Conservation (phyloP, 2,113 vertebrate species). For the Nothobranchius furzeri region DNA sequence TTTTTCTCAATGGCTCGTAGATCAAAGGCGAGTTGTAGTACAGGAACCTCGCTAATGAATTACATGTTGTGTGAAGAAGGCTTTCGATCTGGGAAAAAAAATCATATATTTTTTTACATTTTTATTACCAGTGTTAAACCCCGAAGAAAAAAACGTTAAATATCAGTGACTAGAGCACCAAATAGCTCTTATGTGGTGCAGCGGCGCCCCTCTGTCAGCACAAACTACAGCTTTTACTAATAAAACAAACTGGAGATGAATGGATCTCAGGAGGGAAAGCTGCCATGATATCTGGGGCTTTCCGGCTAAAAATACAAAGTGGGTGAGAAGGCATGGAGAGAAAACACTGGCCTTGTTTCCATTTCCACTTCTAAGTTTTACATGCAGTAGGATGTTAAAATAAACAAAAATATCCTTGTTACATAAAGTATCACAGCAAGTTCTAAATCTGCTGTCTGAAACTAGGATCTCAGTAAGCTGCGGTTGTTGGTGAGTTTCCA, state of each 20-base stretch:
- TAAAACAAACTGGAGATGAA: constrained; percentile 41
- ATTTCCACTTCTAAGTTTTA: constrained; percentile 44
- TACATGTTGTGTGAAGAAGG: constrained; percentile 1
- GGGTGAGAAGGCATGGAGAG: constrained; percentile 29
- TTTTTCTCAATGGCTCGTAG: constrained; percentile 34
- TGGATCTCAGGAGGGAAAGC: constrained; percentile 46
- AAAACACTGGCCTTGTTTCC: constrained; percentile 61
- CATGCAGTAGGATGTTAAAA: constrained; percentile 24
- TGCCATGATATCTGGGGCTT: constrained; percentile 51
- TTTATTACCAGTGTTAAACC: not conserved
- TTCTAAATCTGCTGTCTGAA: too few species aligned
- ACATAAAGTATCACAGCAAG: not conserved
- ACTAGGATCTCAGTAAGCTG: too few species aligned
- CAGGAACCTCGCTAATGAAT: constrained; percentile 40
- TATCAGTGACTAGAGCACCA: too few species aligned
- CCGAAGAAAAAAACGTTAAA: not conserved
- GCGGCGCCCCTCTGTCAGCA: constrained; percentile 20
- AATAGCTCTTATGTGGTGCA: constrained; percentile 2
- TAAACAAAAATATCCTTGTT: constrained; percentile 37
- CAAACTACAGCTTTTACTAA: constrained; percentile 6
- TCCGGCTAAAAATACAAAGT: constrained; percentile 60
- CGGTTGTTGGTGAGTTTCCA: too few species aligned
- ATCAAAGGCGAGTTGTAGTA: not conserved
- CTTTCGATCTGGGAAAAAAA: not conserved
- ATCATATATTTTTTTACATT: not conserved